These are phyloP conservation scores for Nezara viridula DNA, from an alignment of 2,888 invertebrate genomes.

Conservation along the genomic window DNA sequence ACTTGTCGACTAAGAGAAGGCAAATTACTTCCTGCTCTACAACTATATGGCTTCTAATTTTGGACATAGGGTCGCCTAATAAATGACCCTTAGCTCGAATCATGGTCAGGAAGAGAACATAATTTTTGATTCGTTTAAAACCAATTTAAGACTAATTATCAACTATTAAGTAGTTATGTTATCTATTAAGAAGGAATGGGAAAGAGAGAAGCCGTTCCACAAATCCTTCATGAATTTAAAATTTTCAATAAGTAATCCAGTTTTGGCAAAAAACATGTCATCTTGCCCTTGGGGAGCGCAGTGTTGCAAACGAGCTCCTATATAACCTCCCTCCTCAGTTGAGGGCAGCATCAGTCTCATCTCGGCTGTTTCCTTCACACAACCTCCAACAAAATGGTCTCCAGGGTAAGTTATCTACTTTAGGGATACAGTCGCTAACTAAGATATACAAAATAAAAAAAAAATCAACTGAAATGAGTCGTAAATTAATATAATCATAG, in stretches of 20 bases:
- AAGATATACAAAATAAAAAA: no score
- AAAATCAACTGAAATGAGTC: no score
- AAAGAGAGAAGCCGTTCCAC: background rate
- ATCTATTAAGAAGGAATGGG: background rate
- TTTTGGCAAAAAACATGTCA: background rate
- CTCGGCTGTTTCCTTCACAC: background rate
- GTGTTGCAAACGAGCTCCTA: background rate
- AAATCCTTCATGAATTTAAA: background rate
- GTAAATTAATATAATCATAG: no score
- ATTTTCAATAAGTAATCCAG: background rate
- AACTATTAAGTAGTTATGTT: background rate
- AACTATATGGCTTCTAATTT: background rate
- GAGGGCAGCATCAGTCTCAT: background rate
- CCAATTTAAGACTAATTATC: background rate
- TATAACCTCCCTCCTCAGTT: background rate
- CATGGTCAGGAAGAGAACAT: background rate
- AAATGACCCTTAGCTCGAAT: no score
- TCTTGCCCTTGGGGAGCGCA: background rate
- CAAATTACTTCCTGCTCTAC: background rate
- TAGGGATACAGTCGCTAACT: no score
- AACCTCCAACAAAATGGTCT: background rate
- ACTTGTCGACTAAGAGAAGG: no score
- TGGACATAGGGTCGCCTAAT: no score
- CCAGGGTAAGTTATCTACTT: background rate
- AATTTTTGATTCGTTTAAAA: background rate